Evolutionary conservation across 2,113 vertebrate genomes (phyloP), one percentile per base, ranked within the genome.

Genomic region (Benitochromis conjunctus): DNA sequence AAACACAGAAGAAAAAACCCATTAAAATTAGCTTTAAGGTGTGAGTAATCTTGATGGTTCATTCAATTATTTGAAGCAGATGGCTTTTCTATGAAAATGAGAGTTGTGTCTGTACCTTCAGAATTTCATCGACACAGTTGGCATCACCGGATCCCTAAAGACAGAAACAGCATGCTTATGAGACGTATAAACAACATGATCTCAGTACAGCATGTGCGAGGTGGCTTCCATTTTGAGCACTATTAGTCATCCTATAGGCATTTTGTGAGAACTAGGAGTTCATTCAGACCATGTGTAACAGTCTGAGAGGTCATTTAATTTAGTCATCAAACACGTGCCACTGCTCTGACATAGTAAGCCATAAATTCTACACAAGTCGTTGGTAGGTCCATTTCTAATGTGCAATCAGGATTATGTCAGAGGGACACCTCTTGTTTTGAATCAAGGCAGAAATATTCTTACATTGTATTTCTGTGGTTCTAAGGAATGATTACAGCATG

Each of bases 111-210:
- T 96, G 93, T 96, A 99, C 99, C 97, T 99, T 99, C 51, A 99
- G 96, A 93, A 99, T 99, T 95, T 99, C 99, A 94, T 99, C 99
- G 53, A 99, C 99, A 87, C 98, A 99, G 96, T 97, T 99, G 82
- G 97, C 97, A 64, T 99, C 99, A 85, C 98, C 97, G 4, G 98
- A 96, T 79, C 97, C 98, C 99, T 99, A 89, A 38, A 90, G 89
- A 86, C 57, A 84, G 10, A 95, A 85, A 90, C 16, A 58, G 46
- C 43, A 79, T 12, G 31, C 56, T 92, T 46, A 91, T 84, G 66
- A 89, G 36, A 82, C 48, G 6, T 83, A 79, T 10, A 53, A 87
- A 79, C 57, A 82, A 56, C 26, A 53, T 46, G 62, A 56, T 56
- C 79, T 86, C 86, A 89, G 62, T 48, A 62, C 56, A 84, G 80